phyloP scores from a whole-genome alignment of 2,113 vertebrate genomes.

The human (Homo sapiens) region GRCh38 chr14:45356501-45357000 shows the following conservation, averaged over 20 bases:
- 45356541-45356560: background rate
- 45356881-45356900: background rate
- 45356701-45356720: background rate
- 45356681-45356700: background rate
- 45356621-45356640: background rate
- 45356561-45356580: background rate
- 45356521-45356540: background rate
- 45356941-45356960: background rate
- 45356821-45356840: background rate
- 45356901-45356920: background rate
- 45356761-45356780: background rate
- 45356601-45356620: background rate
- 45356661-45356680: background rate
- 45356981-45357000: background rate
- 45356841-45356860: background rate
- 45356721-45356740: background rate
- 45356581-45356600: background rate
- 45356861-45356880: background rate
- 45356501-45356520: background rate
- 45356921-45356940: background rate
- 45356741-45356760: background rate
- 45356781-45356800: conserved; percentile 4
- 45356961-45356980: background rate
- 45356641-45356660: background rate
- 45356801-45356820: background rate